phyloP scores from a whole-genome alignment of 1,140 invertebrate genomes.

The Atta colombica region DNA sequence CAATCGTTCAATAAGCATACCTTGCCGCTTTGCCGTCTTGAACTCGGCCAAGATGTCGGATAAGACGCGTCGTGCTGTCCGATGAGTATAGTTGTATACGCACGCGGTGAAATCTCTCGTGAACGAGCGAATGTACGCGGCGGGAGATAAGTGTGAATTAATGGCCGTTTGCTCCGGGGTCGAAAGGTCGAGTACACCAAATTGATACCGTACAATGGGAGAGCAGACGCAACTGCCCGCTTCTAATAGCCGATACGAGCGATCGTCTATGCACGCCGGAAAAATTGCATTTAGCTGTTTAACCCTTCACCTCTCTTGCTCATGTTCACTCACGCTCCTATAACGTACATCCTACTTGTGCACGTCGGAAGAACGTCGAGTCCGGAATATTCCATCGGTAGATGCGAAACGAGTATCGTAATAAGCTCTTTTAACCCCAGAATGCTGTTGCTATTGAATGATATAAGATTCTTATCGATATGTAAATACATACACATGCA shows the following conservation, averaged over 20 bases:
- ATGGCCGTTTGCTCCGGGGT: slow-evolving; percentile 42
- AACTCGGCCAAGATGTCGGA: neutral
- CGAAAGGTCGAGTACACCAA: slow-evolving; percentile 28
- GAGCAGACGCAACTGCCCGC: slow-evolving; percentile 23
- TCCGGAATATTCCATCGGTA: neutral
- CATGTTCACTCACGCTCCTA: neutral
- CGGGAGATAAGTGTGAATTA: slow-evolving; percentile 46
- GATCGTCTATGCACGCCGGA: slow-evolving; percentile 9
- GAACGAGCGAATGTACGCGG: neutral
- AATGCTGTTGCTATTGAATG: no score
- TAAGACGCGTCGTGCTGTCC: neutral
- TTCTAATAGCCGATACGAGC: slow-evolving; percentile 25
- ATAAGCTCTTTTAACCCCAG: neutral
- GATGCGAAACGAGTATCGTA: slow-evolving; percentile 1
- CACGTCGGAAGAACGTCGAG: neutral
- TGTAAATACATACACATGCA: no score
- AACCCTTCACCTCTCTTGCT: slow-evolving; percentile 31
- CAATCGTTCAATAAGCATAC: no score
- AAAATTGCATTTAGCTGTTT: slow-evolving; percentile 46
- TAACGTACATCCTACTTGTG: slow-evolving; percentile 22
- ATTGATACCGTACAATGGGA: slow-evolving; percentile 50
- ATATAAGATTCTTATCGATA: no score
- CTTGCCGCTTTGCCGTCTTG: no score
- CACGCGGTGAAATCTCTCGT: neutral
- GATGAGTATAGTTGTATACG: neutral